Conservation (phyloP, 2,113 vertebrate species). For the Columba livia region DNA sequence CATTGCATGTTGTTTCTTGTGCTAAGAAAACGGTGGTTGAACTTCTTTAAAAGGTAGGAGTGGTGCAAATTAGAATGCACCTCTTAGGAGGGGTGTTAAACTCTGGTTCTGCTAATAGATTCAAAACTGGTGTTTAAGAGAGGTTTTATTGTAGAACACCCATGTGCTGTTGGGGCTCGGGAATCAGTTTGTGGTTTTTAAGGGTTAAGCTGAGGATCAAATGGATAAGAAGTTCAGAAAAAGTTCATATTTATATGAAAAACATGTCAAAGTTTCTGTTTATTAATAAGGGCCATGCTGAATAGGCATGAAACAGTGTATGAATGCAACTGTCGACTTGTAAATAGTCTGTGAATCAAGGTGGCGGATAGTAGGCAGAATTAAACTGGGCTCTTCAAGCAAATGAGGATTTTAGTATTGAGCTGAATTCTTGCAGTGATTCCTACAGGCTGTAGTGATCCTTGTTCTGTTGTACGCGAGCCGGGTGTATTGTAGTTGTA, state of each 20-base stretch:
- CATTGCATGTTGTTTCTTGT: neutral
- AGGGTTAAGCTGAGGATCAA: neutral
- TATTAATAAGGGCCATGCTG: neutral
- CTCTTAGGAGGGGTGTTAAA: neutral
- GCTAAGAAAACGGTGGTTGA: neutral
- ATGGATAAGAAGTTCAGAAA: neutral
- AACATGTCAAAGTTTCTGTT: neutral
- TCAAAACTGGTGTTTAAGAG: neutral
- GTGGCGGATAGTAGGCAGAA: neutral
- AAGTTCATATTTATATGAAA: neutral
- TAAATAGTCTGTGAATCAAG: neutral
- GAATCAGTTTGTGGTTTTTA: neutral
- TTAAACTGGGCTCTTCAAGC: neutral
- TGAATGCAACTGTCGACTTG: neutral
- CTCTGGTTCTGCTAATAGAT: neutral
- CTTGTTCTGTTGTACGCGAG: neutral
- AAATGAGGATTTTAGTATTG: neutral
- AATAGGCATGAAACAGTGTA: neutral
- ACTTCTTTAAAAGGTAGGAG: neutral
- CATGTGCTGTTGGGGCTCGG: neutral
- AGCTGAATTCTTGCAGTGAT: neutral
- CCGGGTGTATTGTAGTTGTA: too few relatives aligned
- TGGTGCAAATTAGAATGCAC: neutral
- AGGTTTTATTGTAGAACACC: neutral
- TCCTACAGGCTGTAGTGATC: neutral